Evolutionary conservation across 2,888 invertebrate genomes (phyloP).

Genomic region (Sesamia inferens): DNA sequence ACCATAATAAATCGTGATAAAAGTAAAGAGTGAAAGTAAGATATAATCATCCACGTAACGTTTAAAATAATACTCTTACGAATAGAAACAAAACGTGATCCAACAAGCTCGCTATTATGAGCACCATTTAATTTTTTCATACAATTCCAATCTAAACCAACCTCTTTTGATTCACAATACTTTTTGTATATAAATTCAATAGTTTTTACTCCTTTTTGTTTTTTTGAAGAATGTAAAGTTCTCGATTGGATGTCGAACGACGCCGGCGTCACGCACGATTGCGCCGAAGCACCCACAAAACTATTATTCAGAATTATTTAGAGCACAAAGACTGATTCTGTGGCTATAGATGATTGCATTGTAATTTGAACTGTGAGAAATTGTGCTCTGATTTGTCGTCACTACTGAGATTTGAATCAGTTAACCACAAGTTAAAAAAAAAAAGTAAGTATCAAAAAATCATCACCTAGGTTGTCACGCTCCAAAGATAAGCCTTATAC

Average conservation of each 20-base stretch:
- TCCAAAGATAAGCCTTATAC: background rate
- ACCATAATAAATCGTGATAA: constrained; percentile 12
- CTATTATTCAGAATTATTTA: constrained; percentile 48
- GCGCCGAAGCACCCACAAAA: constrained; percentile 54
- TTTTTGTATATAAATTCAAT: constrained; percentile 32
- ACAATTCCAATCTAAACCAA: constrained; percentile 19
- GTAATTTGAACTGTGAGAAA: constrained; percentile 47
- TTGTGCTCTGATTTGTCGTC: constrained; percentile 18
- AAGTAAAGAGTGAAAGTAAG: constrained; percentile 20
- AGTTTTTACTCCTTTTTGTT: constrained; percentile 42
- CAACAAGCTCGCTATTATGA: constrained; percentile 8
- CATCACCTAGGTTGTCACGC: background rate
- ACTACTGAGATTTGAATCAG: background rate
- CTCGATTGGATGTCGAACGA: constrained; percentile 40
- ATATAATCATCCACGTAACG: background rate
- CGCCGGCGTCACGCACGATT: constrained; percentile 64
- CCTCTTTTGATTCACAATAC: constrained; percentile 17
- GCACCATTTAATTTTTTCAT: constrained; percentile 13
- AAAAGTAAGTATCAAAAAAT: background rate
- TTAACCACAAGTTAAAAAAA: background rate
- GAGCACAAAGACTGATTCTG: constrained; percentile 49
- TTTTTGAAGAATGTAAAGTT: constrained; percentile 42
- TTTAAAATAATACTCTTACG: constrained; percentile 3
- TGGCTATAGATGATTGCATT: constrained; percentile 54
- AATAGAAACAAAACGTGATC: constrained; percentile 23